Evolutionary conservation across 2,113 vertebrate genomes (phyloP).

Genomic region (Oreochromis spilurus): DNA sequence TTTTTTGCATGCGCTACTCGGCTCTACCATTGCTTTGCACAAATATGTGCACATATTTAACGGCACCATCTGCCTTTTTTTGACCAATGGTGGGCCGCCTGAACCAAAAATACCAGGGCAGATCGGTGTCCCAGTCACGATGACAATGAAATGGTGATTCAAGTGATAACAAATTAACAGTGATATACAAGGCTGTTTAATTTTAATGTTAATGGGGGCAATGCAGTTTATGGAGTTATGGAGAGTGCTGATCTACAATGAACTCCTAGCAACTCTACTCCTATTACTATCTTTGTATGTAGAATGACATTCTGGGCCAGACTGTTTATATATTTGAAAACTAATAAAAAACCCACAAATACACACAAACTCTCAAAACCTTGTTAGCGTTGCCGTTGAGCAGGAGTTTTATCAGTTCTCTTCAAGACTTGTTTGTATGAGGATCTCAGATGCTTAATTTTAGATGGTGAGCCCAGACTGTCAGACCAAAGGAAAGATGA

Average conservation of each 20-base stretch:
- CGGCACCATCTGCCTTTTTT: neutral
- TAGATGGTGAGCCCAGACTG: rapidly evolving
- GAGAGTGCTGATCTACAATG: no score
- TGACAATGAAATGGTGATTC: neutral
- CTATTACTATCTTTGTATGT: neutral
- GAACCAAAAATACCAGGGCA: rapidly evolving
- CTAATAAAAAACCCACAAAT: rapidly evolving
- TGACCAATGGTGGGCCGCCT: neutral
- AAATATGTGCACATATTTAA: neutral
- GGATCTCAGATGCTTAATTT: neutral
- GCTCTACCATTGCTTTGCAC: neutral
- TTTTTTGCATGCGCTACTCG: neutral
- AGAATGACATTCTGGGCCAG: neutral
- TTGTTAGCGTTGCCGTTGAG: neutral
- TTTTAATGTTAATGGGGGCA: neutral
- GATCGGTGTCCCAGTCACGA: neutral
- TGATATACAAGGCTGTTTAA: neutral
- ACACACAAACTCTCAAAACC: rapidly evolving
- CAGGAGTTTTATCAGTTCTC: neutral
- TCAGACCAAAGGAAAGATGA: neutral
- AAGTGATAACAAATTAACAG: neutral
- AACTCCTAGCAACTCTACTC: neutral
- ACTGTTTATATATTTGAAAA: neutral
- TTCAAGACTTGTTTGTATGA: neutral
- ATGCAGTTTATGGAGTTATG: neutral